Evolutionary conservation across 2,888 invertebrate genomes (phyloP).

Genomic region (Portevinia maculata): DNA sequence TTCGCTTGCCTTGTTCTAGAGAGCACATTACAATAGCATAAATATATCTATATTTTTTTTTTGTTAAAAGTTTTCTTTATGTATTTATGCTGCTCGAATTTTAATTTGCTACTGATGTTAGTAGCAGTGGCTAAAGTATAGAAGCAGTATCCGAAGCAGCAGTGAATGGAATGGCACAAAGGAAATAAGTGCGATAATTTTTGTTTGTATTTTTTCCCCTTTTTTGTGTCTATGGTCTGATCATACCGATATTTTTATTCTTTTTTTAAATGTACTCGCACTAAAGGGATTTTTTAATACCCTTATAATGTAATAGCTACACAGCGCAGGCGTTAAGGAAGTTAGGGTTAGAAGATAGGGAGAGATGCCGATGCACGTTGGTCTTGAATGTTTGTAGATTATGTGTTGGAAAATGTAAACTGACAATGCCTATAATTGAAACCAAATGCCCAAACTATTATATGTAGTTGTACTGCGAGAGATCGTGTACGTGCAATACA

Average conservation of each 20-base stretch:
- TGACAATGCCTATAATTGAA: slow-evolving; percentile 3
- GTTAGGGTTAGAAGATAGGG: too few species aligned
- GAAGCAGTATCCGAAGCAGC: slow-evolving; percentile 24
- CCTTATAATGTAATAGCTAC: too few species aligned
- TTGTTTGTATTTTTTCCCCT: too few species aligned
- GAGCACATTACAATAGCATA: slow-evolving; percentile 34
- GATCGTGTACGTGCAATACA: slow-evolving; percentile 28
- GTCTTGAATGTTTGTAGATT: too few species aligned
- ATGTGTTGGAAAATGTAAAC: too few species aligned
- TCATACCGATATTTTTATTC: too few species aligned
- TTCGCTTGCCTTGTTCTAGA: slow-evolving; percentile 6
- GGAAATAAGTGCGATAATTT: slow-evolving; percentile 29
- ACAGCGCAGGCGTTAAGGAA: too few species aligned
- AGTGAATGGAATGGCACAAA: slow-evolving; percentile 22
- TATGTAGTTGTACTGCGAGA: slow-evolving; percentile 1
- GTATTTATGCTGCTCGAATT: slow-evolving; percentile 53
- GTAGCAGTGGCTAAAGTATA: slow-evolving; percentile 35
- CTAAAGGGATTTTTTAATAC: too few species aligned
- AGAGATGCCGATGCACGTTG: too few species aligned
- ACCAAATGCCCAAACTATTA: slow-evolving; percentile 22
- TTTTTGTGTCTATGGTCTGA: too few species aligned
- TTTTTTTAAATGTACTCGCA: too few species aligned
- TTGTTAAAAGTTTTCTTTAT: slow-evolving; percentile 54
- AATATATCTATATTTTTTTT: slow-evolving; percentile 33
- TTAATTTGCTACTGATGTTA: slow-evolving; percentile 50